A percentile compares a stretch with the other conserved stretches of the same genome.
phyloP scores from a whole-genome alignment of 2,888 invertebrate genomes.

The Rhingia rostrata region DNA sequence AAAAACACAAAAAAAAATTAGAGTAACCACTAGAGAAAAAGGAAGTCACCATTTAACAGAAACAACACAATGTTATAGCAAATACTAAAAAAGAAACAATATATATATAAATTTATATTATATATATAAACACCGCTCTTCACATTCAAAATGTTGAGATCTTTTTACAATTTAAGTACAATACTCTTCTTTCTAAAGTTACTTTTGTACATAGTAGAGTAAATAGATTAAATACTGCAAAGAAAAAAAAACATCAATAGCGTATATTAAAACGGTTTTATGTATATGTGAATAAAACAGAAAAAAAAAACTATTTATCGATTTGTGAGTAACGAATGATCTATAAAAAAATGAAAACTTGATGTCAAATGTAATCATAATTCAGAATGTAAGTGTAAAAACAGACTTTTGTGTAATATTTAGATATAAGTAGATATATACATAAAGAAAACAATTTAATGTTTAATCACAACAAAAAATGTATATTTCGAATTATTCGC shows the following conservation, averaged over 20 bases:
- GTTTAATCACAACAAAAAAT: constrained; percentile 60
- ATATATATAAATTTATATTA: constrained; percentile 26
- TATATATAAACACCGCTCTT: constrained; percentile 57
- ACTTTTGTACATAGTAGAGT: constrained; percentile 69
- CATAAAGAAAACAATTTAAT: constrained; percentile 47
- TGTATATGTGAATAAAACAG: constrained; percentile 64
- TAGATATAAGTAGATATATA: constrained; percentile 65
- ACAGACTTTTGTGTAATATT: constrained; percentile 72
- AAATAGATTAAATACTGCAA: constrained; percentile 45
- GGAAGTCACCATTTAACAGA: constrained; percentile 61
- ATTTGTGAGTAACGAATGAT: constrained; percentile 54
- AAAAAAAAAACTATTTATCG: constrained; percentile 42
- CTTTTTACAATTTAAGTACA: constrained; percentile 72
- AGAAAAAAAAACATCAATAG: constrained; percentile 38
- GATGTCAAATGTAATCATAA: constrained; percentile 59
- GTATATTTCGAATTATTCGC: constrained; percentile 69
- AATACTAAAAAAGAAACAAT: constrained; percentile 39
- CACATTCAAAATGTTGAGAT: constrained; percentile 73
- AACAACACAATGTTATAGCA: constrained; percentile 70
- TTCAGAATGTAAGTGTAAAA: constrained; percentile 58
- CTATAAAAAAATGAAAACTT: constrained; percentile 54
- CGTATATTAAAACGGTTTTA: constrained; percentile 47
- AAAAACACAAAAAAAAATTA: constrained; percentile 7
- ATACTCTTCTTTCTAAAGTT: constrained; percentile 71
- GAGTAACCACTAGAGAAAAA: constrained; percentile 46